Conservation (phyloP, 2,113 vertebrate genomes). For the Catharus minimus region DNA sequence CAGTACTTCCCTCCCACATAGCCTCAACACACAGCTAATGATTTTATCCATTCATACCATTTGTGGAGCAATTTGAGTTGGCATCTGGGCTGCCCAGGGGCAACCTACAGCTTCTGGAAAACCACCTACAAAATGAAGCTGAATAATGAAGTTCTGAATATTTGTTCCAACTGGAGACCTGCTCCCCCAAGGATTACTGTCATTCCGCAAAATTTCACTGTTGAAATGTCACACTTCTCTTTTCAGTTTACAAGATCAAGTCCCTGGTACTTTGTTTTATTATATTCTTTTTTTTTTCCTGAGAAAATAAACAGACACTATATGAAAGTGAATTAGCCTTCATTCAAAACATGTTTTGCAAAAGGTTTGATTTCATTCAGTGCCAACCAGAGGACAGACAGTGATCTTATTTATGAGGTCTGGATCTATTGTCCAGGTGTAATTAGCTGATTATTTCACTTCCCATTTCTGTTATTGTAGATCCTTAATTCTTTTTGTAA, state of each 20-base stretch:
- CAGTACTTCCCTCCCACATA: background rate
- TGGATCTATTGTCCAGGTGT: constrained; percentile 2
- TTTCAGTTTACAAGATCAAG: background rate
- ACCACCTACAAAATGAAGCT: background rate
- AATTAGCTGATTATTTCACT: constrained; percentile 32
- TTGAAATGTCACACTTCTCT: background rate
- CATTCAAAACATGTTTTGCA: constrained; percentile 36
- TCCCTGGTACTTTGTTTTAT: background rate
- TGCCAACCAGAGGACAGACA: background rate
- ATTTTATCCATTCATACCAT: background rate
- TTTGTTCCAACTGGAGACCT: background rate
- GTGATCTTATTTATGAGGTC: background rate
- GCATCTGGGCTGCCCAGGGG: background rate
- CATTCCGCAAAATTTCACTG: background rate
- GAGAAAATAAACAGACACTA: background rate
- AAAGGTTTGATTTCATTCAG: background rate
- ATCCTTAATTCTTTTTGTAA: constrained; percentile 1
- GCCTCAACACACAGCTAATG: background rate
- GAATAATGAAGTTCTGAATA: background rate
- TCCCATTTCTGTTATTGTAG: constrained; percentile 36
- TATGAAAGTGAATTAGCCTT: background rate
- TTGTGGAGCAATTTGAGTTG: background rate
- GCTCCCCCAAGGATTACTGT: background rate
- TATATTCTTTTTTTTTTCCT: background rate
- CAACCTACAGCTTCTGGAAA: background rate